Percentiles rank a stretch among this genome's conserved stretches.
phyloP scores from a whole-genome alignment of 2,113 vertebrate species.

The Varanus komodoensis region DNA sequence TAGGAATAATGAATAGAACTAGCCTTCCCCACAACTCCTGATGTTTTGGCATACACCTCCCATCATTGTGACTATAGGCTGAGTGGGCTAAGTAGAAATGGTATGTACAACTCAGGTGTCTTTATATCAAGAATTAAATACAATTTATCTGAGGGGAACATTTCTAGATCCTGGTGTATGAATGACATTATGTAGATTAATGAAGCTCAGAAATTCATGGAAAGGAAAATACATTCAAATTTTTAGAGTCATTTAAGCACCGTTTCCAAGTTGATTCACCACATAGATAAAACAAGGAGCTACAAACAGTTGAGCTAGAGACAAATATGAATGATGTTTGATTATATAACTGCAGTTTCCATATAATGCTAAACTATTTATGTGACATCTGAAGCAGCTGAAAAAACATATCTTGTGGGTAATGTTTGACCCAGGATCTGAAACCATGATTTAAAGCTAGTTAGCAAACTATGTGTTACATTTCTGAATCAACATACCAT shows the following conservation, averaged over 20 bases:
- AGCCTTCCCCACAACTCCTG: neutral
- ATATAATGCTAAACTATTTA: neutral
- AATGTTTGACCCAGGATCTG: neutral
- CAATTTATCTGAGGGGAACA: neutral
- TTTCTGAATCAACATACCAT: no score
- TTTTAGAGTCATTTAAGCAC: neutral
- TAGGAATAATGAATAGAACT: neutral
- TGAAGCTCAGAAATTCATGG: neutral
- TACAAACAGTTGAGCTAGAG: neutral
- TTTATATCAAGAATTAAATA: neutral
- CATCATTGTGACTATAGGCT: no score
- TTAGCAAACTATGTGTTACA: no score
- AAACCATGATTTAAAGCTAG: no score
- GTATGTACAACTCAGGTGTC: neutral
- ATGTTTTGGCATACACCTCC: no score
- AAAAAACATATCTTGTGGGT: no score
- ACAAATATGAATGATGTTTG: neutral
- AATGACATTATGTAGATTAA: neutral
- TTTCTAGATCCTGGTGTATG: neutral
- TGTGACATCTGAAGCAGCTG: neutral
- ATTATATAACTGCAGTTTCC: neutral
- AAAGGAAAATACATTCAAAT: no score
- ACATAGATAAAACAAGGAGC: neutral
- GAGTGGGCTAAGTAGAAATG: neutral
- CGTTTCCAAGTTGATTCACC: neutral